Evolutionary conservation across 2,113 vertebrate genomes (phyloP).

Genomic region (Mormoops blainvillei): DNA sequence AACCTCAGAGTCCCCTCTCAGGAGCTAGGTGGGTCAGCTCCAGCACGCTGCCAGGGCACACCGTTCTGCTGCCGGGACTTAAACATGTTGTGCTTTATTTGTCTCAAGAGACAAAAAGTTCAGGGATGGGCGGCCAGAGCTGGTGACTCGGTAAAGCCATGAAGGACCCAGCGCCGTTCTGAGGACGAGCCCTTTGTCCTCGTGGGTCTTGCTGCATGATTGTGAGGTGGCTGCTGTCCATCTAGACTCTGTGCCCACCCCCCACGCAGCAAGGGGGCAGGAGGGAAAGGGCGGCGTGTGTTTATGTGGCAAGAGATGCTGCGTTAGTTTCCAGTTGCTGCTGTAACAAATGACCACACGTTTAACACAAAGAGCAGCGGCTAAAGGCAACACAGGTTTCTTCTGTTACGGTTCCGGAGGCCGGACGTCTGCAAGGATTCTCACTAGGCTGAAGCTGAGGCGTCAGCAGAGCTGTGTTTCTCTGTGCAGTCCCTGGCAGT

Average conservation of each 20-base stretch:
- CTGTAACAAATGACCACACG: not conserved
- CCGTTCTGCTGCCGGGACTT: not conserved
- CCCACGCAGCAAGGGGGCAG: not conserved
- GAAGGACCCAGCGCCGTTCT: not conserved
- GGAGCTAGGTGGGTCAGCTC: not conserved
- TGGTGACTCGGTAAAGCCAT: not conserved
- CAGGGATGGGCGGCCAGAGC: not conserved
- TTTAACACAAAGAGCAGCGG: not conserved
- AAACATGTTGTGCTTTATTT: not conserved
- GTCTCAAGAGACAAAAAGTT: not conserved
- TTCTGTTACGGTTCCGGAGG: not conserved
- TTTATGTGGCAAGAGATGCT: not conserved
- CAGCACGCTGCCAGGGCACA: not conserved
- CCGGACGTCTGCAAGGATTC: not conserved
- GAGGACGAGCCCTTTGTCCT: not conserved
- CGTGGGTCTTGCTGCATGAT: not conserved
- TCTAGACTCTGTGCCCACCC: not conserved
- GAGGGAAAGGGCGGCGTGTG: not conserved
- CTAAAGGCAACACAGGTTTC: not conserved
- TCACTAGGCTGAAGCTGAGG: not conserved
- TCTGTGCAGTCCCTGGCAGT: not conserved
- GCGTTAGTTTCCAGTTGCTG: not conserved
- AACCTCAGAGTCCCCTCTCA: not conserved
- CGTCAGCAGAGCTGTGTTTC: accelerated
- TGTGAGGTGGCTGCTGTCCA: not conserved